phyloP scores from a whole-genome alignment of 2,797 vertebrate genomes.

The Acomys russatus region DNA sequence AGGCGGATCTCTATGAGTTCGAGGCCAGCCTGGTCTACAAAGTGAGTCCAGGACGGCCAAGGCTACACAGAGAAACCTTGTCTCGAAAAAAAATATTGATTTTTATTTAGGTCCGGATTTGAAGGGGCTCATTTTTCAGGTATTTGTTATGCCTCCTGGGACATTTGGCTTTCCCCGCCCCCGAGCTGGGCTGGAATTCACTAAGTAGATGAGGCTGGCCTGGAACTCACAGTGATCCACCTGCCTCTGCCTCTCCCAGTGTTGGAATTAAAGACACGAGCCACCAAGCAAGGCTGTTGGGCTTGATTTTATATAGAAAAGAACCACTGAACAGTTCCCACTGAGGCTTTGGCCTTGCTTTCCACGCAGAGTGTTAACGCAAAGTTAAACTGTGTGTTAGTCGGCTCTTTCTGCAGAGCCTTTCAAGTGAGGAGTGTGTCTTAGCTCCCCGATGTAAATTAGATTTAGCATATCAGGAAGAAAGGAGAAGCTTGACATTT shows the following conservation, averaged over 20 bases:
- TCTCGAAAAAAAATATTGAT: too few relatives aligned
- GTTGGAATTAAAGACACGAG: neutral
- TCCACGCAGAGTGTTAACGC: neutral
- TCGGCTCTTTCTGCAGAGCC: conserved; percentile 40
- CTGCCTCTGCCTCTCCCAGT: neutral
- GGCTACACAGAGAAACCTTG: too few relatives aligned
- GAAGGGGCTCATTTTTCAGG: neutral
- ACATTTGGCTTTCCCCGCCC: neutral
- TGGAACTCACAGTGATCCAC: neutral
- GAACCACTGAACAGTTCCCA: neutral
- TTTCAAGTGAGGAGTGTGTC: neutral
- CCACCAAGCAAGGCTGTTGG: neutral
- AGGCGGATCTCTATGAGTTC: too few relatives aligned
- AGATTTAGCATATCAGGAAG: neutral
- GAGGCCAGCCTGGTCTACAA: too few relatives aligned
- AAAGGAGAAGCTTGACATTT: conserved; percentile 54
- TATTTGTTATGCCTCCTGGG: neutral
- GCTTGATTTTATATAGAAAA: conserved; percentile 42
- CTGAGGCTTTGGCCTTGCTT: neutral
- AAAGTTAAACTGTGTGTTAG: neutral
- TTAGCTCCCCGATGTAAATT: conserved; percentile 22
- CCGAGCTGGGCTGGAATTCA: neutral
- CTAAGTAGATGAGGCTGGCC: neutral
- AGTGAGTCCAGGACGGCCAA: too few relatives aligned
- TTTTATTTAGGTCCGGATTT: too few relatives aligned